phyloP scores from a whole-genome alignment of 2,888 invertebrate genomes.

The Aphidoletes aphidimyza region DNA sequence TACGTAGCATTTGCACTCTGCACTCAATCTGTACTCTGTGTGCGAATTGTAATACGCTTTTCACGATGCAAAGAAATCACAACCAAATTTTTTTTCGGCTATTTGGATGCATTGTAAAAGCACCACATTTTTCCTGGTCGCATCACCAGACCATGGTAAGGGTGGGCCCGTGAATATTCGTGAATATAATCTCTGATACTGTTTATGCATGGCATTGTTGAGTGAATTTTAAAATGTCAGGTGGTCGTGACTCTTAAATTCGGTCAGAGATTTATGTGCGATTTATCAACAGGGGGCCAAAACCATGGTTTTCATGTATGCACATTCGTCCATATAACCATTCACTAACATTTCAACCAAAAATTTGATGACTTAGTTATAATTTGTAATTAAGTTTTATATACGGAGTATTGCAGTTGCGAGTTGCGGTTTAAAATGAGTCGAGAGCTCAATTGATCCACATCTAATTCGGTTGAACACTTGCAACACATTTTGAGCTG shows the following conservation, averaged over 20 bases:
- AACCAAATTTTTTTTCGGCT: too few species aligned
- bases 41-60: too few species aligned
- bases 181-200: background rate
- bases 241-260: constrained; percentile 50
- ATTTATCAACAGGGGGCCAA: background rate
- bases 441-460: background rate
- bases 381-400: constrained; percentile 44
- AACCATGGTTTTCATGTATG: background rate
- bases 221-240: constrained; percentile 50
- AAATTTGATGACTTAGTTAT: constrained; percentile 43
- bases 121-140: too few species aligned
- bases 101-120: background rate
- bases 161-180: background rate
- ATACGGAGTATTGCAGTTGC: too few species aligned
- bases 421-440: too few species aligned
- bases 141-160: background rate
- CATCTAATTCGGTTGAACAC: background rate
- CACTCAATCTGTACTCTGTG: background rate
- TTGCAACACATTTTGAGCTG: background rate
- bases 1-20: background rate
- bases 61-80: too few species aligned
- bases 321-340: background rate
- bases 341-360: background rate
- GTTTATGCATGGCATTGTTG: constrained; percentile 24
- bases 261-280: constrained; percentile 48